Evolutionary conservation across 2,888 invertebrate genomes (phyloP).

Genomic region (Troglohyphantes excavatus): DNA sequence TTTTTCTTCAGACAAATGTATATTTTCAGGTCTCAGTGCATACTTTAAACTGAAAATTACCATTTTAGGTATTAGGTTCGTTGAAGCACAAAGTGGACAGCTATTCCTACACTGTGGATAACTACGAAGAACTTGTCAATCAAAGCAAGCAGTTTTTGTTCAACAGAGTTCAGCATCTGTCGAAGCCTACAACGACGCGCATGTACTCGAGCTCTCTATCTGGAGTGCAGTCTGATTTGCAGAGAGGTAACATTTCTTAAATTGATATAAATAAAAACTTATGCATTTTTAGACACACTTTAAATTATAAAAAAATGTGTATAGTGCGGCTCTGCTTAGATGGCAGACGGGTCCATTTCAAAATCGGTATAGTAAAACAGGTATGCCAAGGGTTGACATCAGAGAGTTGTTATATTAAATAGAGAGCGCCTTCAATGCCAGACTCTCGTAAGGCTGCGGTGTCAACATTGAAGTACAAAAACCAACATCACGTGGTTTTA

Average conservation of each 20-base stretch:
- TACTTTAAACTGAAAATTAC: neutral
- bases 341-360: no score
- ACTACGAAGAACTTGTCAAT: slow-evolving; percentile 86
- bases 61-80: slow-evolving; percentile 87
- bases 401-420: no score
- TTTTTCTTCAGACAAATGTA: slow-evolving; percentile 87
- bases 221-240: slow-evolving; percentile 40
- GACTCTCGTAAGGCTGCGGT: no score
- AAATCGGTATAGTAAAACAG: no score
- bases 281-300: no score
- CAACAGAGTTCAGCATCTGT: slow-evolving; percentile 87
- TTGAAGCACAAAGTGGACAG: slow-evolving; percentile 94
- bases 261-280: no score
- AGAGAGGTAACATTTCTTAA: no score
- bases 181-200: slow-evolving; percentile 47
- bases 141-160: slow-evolving; percentile 91
- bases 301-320: neutral
- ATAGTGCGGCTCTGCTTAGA: no score
- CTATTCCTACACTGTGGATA: slow-evolving; percentile 83
- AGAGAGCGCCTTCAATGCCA: no score
- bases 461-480: no score
- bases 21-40: neutral
- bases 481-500: no score
- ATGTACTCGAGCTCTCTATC: slow-evolving; percentile 60
- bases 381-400: no score